Percentiles rank a stretch among this genome's conserved stretches.
These are phyloP conservation scores for Pardalotus punctatus DNA, from an alignment of 2,113 vertebrate genomes.

Conservation along the genomic window DNA sequence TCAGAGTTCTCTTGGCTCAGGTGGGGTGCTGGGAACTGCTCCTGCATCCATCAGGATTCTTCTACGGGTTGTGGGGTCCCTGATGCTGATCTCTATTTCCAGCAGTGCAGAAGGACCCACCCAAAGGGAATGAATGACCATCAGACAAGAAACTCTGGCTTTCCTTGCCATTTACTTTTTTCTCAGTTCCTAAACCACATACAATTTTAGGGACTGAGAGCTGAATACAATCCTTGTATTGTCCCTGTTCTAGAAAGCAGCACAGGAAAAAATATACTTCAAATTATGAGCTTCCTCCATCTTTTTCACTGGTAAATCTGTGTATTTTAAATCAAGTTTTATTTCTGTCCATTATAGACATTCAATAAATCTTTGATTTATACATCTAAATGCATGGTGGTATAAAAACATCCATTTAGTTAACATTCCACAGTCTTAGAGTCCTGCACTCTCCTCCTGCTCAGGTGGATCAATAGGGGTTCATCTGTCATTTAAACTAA, in stretches of 20 bases:
- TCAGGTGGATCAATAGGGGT: not conserved
- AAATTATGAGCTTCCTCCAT: not conserved
- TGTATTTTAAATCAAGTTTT: not conserved
- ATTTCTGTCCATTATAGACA: not conserved
- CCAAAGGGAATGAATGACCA: not conserved
- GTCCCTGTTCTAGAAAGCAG: not conserved
- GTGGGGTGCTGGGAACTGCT: not conserved
- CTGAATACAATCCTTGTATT: rapidly evolving
- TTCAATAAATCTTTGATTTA: not conserved
- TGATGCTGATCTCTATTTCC: rapidly evolving
- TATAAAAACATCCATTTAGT: not conserved
- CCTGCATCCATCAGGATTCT: rapidly evolving
- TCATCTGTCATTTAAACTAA: not conserved
- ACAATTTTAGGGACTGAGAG: not conserved
- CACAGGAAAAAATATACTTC: not conserved
- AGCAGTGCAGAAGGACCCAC: not conserved
- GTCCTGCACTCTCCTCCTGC: not conserved
- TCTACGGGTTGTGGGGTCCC: rapidly evolving
- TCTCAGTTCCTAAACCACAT: rapidly evolving
- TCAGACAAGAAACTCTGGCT: too few relatives aligned
- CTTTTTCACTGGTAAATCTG: not conserved
- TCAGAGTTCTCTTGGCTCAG: not conserved
- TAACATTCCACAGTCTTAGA: not conserved
- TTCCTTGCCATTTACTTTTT: not conserved
- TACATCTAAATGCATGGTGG: not conserved